Percentiles rank a stretch among this genome's conserved stretches.
Evolutionary conservation across 2,797 vertebrate genomes (phyloP).

Genomic region (Alcedo quadribrachys): DNA sequence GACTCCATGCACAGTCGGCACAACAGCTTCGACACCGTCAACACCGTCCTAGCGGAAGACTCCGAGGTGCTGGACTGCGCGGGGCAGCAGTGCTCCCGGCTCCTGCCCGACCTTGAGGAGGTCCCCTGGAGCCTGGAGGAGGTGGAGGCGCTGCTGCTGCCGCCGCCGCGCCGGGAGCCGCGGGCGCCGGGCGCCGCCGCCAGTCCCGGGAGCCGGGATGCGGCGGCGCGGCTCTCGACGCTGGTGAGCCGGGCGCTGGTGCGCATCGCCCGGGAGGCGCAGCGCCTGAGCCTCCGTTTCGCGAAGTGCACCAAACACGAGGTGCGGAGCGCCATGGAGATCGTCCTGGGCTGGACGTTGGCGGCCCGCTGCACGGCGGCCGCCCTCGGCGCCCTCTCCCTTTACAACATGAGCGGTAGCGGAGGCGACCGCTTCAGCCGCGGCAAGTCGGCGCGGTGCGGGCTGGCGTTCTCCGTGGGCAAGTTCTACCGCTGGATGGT

Average conservation of each 20-base stretch:
- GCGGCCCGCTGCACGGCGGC: conserved; percentile 87
- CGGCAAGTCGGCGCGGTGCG: conserved; percentile 91
- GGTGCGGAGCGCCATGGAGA: conserved; percentile 92
- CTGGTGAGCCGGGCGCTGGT: conserved; percentile 90
- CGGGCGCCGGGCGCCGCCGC: conserved; percentile 20
- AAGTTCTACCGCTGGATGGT: conserved; percentile 98
- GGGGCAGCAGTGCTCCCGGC: conserved; percentile 89
- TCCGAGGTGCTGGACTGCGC: conserved; percentile 96
- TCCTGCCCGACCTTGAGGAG: conserved; percentile 98
- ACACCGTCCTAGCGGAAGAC: conserved; percentile 96
- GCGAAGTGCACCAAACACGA: conserved; percentile 96
- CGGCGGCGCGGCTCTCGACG: conserved; percentile 88
- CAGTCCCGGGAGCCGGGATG: conserved; percentile 49
- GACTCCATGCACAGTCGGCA: conserved; percentile 97
- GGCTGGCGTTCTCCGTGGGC: conserved; percentile 92
- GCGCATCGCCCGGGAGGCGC: conserved; percentile 91
- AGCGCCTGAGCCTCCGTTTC: conserved; percentile 93
- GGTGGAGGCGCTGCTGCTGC: conserved; percentile 87
- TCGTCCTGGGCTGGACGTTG: conserved; percentile 91
- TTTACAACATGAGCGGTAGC: conserved; percentile 95
- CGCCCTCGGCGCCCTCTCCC: conserved; percentile 89
- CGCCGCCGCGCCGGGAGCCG: conserved; percentile 77
- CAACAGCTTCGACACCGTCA: conserved; percentile 97
- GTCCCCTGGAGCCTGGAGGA: conserved; percentile 97
- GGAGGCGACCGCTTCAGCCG: conserved; percentile 93